These are phyloP conservation scores for Parthenolecanium corni DNA, from an alignment of 2,888 invertebrate species.

Conservation along the genomic window DNA sequence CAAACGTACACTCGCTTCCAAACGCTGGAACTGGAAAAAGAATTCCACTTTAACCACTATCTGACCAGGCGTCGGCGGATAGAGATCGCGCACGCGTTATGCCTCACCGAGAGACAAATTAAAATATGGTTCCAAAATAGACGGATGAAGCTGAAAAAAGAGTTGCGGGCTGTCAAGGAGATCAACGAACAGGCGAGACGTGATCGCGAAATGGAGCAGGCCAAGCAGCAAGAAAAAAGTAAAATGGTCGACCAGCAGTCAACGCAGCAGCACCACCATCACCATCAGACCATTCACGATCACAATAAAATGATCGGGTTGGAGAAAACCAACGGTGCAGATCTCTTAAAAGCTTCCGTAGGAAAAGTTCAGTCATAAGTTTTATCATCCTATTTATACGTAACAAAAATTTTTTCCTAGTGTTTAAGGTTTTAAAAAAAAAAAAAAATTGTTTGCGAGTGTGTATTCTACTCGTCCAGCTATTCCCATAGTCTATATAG, in stretches of 20 bases:
- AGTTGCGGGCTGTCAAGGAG: constrained; percentile 54
- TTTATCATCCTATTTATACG: constrained; percentile 7
- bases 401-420: too few species aligned
- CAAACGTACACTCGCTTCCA: constrained; percentile 98
- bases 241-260: constrained; percentile 40
- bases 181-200: constrained; percentile 87
- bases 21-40: constrained; percentile 93
- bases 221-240: constrained; percentile 70
- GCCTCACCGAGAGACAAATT: constrained; percentile 91
- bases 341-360: constrained; percentile 27
- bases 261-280: constrained; percentile 33
- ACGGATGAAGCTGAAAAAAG: constrained; percentile 36
- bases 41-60: constrained; percentile 97
- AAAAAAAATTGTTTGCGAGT: too few species aligned
- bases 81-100: constrained; percentile 92
- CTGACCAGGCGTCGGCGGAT: constrained; percentile 89
- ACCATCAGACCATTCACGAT: constrained; percentile 34
- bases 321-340: constrained; percentile 44
- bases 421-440: too few species aligned
- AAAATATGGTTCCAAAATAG: constrained; percentile 92
- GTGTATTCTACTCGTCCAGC: too few species aligned
- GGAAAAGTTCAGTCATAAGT: constrained; percentile 29
- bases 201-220: constrained; percentile 79
- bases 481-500: too few species aligned
- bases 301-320: constrained; percentile 42